Evolutionary conservation across 1,140 invertebrate genomes (phyloP).

Genomic region (Plutomurus gul): DNA sequence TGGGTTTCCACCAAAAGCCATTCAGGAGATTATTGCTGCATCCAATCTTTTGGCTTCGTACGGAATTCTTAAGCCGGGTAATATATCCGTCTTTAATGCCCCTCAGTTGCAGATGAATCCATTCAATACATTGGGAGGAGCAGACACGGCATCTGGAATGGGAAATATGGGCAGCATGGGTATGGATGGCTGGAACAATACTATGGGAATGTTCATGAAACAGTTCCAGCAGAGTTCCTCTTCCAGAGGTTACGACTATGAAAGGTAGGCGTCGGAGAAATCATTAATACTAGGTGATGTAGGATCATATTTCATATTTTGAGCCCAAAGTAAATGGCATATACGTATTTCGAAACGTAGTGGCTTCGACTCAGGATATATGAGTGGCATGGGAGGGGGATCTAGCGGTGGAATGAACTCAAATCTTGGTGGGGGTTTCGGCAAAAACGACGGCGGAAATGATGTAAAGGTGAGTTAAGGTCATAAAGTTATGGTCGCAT

Average conservation of each 20-base stretch:
- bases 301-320: neutral
- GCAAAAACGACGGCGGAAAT: slow-evolving; percentile 48
- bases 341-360: slow-evolving; percentile 31
- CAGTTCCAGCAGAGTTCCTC: slow-evolving; percentile 48
- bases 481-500: neutral
- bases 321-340: neutral
- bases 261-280: slow-evolving; percentile 4
- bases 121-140: slow-evolving; percentile 46
- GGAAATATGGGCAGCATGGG: slow-evolving; percentile 32
- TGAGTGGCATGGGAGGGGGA: slow-evolving; percentile 53
- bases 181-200: slow-evolving; percentile 51
- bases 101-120: slow-evolving; percentile 49
- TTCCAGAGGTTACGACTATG: slow-evolving; percentile 30
- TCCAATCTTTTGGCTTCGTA: slow-evolving; percentile 52
- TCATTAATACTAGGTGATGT: neutral
- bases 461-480: slow-evolving; percentile 48
- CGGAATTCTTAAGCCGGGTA: slow-evolving; percentile 53
- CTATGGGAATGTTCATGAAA: slow-evolving; percentile 53
- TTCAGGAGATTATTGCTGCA: slow-evolving; percentile 50
- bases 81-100: slow-evolving; percentile 52
- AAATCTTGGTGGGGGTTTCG: slow-evolving; percentile 42
- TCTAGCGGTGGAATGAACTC: slow-evolving; percentile 44
- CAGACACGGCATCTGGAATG: slow-evolving; percentile 33
- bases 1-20: slow-evolving; percentile 50
- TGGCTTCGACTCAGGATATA: slow-evolving; percentile 49